A percentile compares a stretch with the other conserved stretches of the same genome.
Evolutionary conservation across 1,140 invertebrate species (phyloP).

Genomic region (Drosophila funebris): DNA sequence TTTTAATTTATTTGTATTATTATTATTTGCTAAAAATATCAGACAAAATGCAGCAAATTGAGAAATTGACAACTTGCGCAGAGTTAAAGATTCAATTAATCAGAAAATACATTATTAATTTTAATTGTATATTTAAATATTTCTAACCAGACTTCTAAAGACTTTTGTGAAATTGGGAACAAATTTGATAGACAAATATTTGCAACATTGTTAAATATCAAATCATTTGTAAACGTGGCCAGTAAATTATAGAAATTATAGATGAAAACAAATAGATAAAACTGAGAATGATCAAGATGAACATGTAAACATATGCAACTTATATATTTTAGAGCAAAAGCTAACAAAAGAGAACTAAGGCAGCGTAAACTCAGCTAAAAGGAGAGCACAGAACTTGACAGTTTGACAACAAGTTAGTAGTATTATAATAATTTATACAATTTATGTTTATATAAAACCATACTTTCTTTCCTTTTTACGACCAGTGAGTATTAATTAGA

Average conservation of each 20-base stretch:
- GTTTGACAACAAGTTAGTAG: neutral
- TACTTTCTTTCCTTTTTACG: neutral
- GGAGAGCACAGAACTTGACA: neutral
- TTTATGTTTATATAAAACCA: neutral
- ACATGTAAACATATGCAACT: too few relatives aligned
- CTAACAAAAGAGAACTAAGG: neutral
- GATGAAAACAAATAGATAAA: too few relatives aligned
- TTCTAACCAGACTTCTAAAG: neutral
- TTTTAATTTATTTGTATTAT: too few relatives aligned
- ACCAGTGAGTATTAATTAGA: constrained; percentile 8
- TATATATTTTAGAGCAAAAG: too few relatives aligned
- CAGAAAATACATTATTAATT: too few relatives aligned
- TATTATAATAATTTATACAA: neutral
- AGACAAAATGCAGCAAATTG: too few relatives aligned
- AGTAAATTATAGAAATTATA: neutral
- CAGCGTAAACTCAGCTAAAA: neutral
- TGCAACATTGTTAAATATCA: constrained; percentile 8
- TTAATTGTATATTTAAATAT: too few relatives aligned
- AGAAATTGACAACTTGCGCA: too few relatives aligned
- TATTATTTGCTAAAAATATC: too few relatives aligned
- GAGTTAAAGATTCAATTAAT: too few relatives aligned
- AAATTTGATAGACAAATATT: neutral
- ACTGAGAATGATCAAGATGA: too few relatives aligned
- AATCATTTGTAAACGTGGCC: constrained; percentile 14
- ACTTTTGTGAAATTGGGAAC: neutral